Evolutionary conservation across 2,113 vertebrate species (phyloP), one percentile per base, ranked within the genome.

Genomic region (Nothocercus julius): DNA sequence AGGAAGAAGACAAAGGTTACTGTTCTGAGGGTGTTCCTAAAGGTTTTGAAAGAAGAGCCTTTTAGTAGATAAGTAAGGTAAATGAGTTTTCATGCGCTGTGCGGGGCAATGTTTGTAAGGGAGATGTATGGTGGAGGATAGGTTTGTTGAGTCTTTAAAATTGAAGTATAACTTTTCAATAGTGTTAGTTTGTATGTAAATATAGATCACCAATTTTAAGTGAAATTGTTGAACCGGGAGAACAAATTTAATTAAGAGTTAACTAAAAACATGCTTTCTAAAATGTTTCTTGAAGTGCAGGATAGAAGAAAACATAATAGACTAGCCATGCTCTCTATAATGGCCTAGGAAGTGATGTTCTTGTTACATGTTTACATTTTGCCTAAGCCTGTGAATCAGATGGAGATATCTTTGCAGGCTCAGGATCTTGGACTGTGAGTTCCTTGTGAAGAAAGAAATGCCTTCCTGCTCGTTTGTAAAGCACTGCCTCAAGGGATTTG

Each of bases 281-380:
- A 18, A 44, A 42, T 36, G 5, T 36, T 78, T 64, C 53, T 76
- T 85, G 59, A 76, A 92, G 76, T 28, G 78, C 58, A 72, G 8
- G 8, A 58, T 84, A 10, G 38, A 56, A 42, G 44, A 86, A 63
- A 82, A 9, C 14, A 22, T 40, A 61, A 38, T 7, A 27, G 10
- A n/a, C 78, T 36, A 73, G 16, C 27, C 6, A 15, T 45, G 6
- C 24, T 86, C 64, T 76, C 40, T 56, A 34, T 36, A 85, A 36
- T 1, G 12, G 10, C 21, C 0, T 0, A 4, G 3, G 53, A 89
- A 61, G n/a, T 54, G 6, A 34, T 2, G 0, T 6, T 62, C 68
- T 30, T n/a, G 17, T 17, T 54, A 18, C 9, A 4, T 40, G 5
- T 34, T 85, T 45, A 54, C 15, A 30, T 56, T 56, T 56, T 56